phyloP scores from a whole-genome alignment of 64 coral and sea anemone genomes.

The Dendronephthya gigantea region DNA sequence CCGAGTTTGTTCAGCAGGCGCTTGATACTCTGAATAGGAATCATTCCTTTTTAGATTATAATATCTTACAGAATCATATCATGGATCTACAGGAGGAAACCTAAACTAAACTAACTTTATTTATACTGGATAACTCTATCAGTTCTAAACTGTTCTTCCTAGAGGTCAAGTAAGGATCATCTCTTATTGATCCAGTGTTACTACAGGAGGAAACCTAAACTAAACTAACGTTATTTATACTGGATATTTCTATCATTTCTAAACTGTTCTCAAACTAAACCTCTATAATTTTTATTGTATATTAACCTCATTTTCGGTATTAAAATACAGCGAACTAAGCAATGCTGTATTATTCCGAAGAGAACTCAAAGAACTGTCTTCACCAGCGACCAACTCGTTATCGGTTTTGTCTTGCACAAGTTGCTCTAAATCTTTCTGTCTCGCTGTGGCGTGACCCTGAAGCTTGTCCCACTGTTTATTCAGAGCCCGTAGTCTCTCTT shows the following conservation, averaged over 20 bases:
- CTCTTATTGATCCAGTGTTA: too few relatives aligned
- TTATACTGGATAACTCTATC: too few relatives aligned
- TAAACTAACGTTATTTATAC: too few relatives aligned
- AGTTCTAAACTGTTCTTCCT: too few relatives aligned
- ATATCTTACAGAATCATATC: too few relatives aligned
- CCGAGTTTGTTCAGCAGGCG: not conserved
- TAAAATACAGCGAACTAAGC: constrained; percentile 2
- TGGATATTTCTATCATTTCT: too few relatives aligned
- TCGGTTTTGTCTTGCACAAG: not conserved
- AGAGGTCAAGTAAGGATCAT: too few relatives aligned
- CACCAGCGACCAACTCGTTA: not conserved
- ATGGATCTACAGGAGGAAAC: too few relatives aligned
- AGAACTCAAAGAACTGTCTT: not conserved
- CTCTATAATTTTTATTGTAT: too few relatives aligned
- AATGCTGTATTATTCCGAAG: not conserved
- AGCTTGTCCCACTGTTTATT: constrained; percentile 14
- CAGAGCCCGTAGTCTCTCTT: not conserved
- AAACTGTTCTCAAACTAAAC: too few relatives aligned
- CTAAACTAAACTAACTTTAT: too few relatives aligned
- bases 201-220: too few relatives aligned
- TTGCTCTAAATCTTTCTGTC: constrained; percentile 6
- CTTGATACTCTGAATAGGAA: not conserved
- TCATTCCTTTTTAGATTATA: not conserved
- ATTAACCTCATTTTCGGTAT: not conserved
- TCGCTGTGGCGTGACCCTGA: not conserved